These are phyloP conservation scores for Steinernema scapterisci DNA, from an alignment of 2,888 invertebrate genomes.

Conservation along the genomic window DNA sequence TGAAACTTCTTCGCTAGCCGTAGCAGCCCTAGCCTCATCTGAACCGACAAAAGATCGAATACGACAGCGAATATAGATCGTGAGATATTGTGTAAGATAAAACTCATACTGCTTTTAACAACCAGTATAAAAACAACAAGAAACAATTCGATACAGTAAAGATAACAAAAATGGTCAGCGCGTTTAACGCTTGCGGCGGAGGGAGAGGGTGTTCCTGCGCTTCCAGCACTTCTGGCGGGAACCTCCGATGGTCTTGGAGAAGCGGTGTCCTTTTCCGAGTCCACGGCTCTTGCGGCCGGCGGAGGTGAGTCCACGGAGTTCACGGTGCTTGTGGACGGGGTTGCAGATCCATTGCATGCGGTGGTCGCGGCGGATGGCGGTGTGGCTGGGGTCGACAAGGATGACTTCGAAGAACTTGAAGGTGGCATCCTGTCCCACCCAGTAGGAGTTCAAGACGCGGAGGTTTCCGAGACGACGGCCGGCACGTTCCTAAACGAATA, in stretches of 20 bases:
- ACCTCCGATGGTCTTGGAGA: constrained; percentile 93
- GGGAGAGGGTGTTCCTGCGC: constrained; percentile 86
- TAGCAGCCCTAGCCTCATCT: background rate
- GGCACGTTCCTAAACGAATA: constrained; percentile 82
- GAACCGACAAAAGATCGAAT: background rate
- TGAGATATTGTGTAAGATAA: background rate
- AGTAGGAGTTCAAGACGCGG: constrained; percentile 95
- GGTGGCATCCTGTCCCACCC: constrained; percentile 98
- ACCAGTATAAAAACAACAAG: constrained; percentile 13
- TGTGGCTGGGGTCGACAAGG: constrained; percentile 51
- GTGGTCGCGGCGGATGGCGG: constrained; percentile 88
- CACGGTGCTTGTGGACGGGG: constrained; percentile 95
- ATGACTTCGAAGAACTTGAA: constrained; percentile 91
- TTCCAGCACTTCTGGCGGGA: constrained; percentile 93
- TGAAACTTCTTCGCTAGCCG: background rate
- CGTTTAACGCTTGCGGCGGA: constrained; percentile 86
- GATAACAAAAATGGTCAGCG: background rate
- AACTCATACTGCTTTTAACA: background rate
- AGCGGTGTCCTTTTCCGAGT: constrained; percentile 75
- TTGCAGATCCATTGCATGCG: constrained; percentile 97
- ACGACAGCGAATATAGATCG: background rate
- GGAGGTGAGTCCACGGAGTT: constrained; percentile 94
- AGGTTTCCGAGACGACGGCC: constrained; percentile 92
- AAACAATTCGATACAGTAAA: constrained; percentile 3
- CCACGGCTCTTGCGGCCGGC: constrained; percentile 88